Percentiles rank a stretch among this genome's conserved stretches.
Conservation (phyloP, 2,113 vertebrate species). For the Coturnix japonica region DNA sequence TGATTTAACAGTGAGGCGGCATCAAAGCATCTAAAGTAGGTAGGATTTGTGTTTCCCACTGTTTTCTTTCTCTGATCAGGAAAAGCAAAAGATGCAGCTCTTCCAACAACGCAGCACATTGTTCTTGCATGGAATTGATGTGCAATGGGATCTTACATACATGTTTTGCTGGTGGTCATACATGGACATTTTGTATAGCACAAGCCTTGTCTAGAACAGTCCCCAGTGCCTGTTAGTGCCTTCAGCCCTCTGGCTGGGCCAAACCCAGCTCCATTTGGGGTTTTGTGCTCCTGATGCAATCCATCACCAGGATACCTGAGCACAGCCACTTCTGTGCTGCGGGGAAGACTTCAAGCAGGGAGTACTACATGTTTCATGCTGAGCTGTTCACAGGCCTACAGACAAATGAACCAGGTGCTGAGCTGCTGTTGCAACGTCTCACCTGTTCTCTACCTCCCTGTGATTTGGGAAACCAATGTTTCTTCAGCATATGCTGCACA, state of each 20-base stretch:
- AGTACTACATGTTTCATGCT: not conserved
- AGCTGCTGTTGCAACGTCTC: not conserved
- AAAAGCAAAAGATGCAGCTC: not conserved
- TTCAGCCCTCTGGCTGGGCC: not conserved
- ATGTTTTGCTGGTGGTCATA: not conserved
- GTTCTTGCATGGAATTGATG: not conserved
- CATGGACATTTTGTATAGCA: not conserved
- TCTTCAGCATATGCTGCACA: not conserved
- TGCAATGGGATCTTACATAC: not conserved
- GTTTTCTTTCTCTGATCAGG: not conserved
- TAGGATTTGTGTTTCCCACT: not conserved
- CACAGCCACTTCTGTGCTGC: not conserved
- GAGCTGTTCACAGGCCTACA: not conserved
- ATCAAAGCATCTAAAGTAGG: not conserved
- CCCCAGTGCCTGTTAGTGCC: not conserved
- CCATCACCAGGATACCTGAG: not conserved
- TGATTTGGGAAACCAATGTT: not conserved
- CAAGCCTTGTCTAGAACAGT: not conserved
- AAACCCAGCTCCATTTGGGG: not conserved
- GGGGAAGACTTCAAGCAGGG: not conserved
- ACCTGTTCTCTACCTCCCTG: not conserved
- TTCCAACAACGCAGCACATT: not conserved
- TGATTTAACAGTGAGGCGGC: not conserved
- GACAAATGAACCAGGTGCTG: fast-evolving
- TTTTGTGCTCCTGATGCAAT: constrained; percentile 24